A percentile compares a stretch with the other conserved stretches of the same genome.
These are phyloP conservation scores for Jaculus jaculus DNA, from an alignment of 2,113 vertebrate species.

Conservation along the genomic window DNA sequence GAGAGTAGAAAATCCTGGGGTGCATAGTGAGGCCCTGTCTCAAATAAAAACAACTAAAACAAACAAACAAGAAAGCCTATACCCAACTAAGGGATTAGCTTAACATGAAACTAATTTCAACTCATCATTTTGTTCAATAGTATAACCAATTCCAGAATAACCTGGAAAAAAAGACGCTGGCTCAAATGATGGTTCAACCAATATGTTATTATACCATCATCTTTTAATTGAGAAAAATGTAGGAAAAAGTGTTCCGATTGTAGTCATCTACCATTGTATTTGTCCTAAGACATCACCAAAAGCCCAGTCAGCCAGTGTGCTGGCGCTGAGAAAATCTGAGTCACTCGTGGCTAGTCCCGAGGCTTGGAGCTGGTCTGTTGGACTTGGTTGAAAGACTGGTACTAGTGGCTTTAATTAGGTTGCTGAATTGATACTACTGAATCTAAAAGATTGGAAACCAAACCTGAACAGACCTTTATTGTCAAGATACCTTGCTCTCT, in stretches of 20 bases:
- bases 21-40: background rate
- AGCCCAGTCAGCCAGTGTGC: background rate
- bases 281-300: constrained; percentile 45
- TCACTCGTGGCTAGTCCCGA: background rate
- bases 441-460: constrained; percentile 23
- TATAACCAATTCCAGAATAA: constrained; percentile 52
- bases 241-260: constrained; percentile 47
- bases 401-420: background rate
- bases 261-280: constrained; percentile 42
- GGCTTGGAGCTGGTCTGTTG: background rate
- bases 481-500: background rate
- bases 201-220: constrained; percentile 62
- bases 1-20: background rate
- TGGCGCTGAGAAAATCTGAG: background rate
- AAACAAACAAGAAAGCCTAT: background rate
- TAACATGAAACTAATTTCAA: constrained; percentile 39
- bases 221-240: constrained; percentile 62
- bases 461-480: background rate
- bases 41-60: background rate
- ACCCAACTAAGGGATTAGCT: background rate
- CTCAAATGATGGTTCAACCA: constrained; percentile 48
- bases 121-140: constrained; percentile 29
- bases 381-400: background rate
- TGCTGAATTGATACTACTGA: constrained; percentile 36
- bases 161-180: constrained; percentile 29